Conservation (phyloP, 2,113 vertebrate genomes). For the Rostratula benghalensis region DNA sequence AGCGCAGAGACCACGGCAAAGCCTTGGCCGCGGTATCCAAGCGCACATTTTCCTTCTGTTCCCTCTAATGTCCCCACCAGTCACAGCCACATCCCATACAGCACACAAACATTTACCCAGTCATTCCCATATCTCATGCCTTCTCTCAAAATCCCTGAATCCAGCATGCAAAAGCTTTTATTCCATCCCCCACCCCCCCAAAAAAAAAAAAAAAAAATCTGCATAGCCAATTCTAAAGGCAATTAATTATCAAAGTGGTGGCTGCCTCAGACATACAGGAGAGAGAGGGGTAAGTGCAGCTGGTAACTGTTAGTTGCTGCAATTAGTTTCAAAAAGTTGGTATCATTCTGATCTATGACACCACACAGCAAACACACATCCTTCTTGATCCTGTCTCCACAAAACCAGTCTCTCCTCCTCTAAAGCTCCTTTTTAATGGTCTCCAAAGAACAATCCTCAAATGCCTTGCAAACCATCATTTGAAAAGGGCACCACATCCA, state of each 20-base stretch:
- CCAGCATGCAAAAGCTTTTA: not conserved
- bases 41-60: not conserved
- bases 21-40: not conserved
- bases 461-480: not conserved
- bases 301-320: not conserved
- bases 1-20: not conserved
- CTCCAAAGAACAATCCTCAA: slow-evolving; percentile 55
- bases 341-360: slow-evolving; percentile 36
- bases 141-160: not conserved
- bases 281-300: not conserved
- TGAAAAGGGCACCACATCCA: slow-evolving; percentile 59
- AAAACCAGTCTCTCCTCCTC: not conserved
- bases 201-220: too few relatives aligned
- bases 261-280: not conserved
- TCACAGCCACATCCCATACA: not conserved
- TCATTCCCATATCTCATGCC: not conserved
- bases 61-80: not conserved
- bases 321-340: slow-evolving; percentile 50
- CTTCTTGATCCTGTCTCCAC: slow-evolving; percentile 45
- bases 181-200: rapidly evolving
- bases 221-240: not conserved
- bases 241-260: slow-evolving; percentile 33
- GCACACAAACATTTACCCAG: not conserved
- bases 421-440: slow-evolving; percentile 35
- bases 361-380: slow-evolving; percentile 27